Evolutionary conservation across 2,888 invertebrate genomes (phyloP), one percentile per base, ranked within the genome.

Genomic region (Conomelus anceps): DNA sequence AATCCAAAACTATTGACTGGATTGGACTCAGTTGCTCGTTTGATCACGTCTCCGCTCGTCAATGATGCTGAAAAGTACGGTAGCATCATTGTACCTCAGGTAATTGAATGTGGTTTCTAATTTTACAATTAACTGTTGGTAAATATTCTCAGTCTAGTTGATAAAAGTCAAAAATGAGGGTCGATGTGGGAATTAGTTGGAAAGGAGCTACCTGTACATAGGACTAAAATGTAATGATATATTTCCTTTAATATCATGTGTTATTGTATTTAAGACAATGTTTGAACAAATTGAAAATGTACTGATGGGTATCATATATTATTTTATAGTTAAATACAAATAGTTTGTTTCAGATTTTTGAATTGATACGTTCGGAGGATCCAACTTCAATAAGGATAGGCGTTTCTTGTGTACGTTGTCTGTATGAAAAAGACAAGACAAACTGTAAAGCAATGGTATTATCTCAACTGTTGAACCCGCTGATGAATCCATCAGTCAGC

Each of bases 1-100:
- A 93, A 94, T 22, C 95, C 95, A 0, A 93, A 93, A 91, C 95
- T 95, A 91, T 96, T 96, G 96, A 94, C 94, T 92, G 95, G 95
- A 92, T 94, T 96, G 91, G 95, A 96, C 89, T 94, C 95, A 91
- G 94, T 96, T 90, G 95, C 95, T 88, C 95, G 95, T 93, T 94
- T 97, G 89, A 94, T 96, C 89, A 94, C 94, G 29, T 94, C 94
- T 91, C 94, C 95, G 91, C 94, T 95, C 86, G 93, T 91, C 89
- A 91, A 91, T 34, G 92, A 94, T 91, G 93, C 94, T 34, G 92
- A 93, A 84, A 93, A 94, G 89, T 96, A 96, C 92, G 93, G 95
- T 88, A 90, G 92, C 88, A 92, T 92, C 63, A 91, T 94, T 89
- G 93, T 93, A 89, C 91, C 92, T 85, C 94, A 94, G 93, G 93